Percentiles rank a stretch among this genome's conserved stretches.
phyloP scores from a whole-genome alignment of 2,888 invertebrate genomes.

The Blastobasis lacticolella region DNA sequence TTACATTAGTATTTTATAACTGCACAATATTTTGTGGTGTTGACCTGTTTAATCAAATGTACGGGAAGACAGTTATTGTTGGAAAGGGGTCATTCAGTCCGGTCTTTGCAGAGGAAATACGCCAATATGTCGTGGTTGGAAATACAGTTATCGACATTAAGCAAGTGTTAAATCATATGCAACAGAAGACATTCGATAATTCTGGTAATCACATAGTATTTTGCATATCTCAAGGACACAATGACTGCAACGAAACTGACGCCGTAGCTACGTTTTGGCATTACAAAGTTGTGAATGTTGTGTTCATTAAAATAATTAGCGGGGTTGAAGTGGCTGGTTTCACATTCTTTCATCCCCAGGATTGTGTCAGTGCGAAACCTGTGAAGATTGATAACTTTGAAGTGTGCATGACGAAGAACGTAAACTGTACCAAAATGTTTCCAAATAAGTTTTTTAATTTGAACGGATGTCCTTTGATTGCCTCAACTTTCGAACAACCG shows the following conservation, averaged over 20 bases:
- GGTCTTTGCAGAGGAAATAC: neutral
- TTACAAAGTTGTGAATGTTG: slow-evolving; percentile 41
- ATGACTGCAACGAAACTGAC: slow-evolving; percentile 38
- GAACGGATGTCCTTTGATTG: slow-evolving; percentile 38
- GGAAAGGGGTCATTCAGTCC: neutral
- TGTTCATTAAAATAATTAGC: slow-evolving; percentile 26
- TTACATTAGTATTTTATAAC: slow-evolving; percentile 46
- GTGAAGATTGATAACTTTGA: too few species aligned
- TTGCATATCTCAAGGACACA: slow-evolving; percentile 30
- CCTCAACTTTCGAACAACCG: slow-evolving; percentile 43
- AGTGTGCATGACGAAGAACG: too few species aligned
- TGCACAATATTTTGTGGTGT: slow-evolving; percentile 31
- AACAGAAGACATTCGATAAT: slow-evolving; percentile 35
- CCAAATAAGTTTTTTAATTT: slow-evolving; percentile 41
- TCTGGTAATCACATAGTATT: slow-evolving; percentile 46
- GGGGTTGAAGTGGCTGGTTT: slow-evolving; percentile 24
- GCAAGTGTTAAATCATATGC: slow-evolving; percentile 32
- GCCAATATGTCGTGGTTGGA: slow-evolving; percentile 44
- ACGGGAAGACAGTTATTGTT: slow-evolving; percentile 34
- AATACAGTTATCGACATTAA: slow-evolving; percentile 26
- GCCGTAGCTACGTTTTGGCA: slow-evolving; percentile 41
- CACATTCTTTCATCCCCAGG: slow-evolving; percentile 35
- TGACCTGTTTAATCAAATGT: slow-evolving; percentile 35
- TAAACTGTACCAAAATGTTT: slow-evolving; percentile 19
- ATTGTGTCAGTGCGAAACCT: slow-evolving; percentile 23